These are phyloP conservation scores for Meloidogyne floridensis DNA, from an alignment of 1,140 invertebrate genomes.

Conservation along the genomic window DNA sequence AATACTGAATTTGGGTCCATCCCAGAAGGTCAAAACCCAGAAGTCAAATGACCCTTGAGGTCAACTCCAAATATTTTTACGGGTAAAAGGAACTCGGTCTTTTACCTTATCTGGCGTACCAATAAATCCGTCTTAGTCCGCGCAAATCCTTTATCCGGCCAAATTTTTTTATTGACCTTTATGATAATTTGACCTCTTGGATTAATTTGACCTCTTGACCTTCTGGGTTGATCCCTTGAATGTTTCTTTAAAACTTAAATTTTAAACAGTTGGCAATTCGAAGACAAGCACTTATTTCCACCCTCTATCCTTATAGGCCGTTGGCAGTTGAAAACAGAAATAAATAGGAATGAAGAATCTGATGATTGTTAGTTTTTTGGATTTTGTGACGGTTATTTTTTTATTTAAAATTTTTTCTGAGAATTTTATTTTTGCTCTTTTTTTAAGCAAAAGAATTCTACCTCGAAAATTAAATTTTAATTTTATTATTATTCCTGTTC, in stretches of 20 bases:
- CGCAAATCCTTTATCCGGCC: no score
- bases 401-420: not conserved
- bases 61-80: no score
- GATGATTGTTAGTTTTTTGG: not conserved
- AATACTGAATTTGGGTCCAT: no score
- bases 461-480: not conserved
- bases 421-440: not conserved
- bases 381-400: not conserved
- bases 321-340: constrained; percentile 11
- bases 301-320: constrained; percentile 17
- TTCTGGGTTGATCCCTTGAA: not conserved
- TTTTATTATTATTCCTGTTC: not conserved
- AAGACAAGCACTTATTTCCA: constrained; percentile 6
- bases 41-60: no score
- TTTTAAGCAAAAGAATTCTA: not conserved
- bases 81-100: no score
- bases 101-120: no score
- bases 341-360: no score
- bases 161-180: no score
- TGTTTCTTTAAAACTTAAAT: not conserved
- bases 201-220: no score
- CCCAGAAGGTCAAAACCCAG: no score
- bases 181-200: no score
- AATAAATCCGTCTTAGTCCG: no score
- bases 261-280: not conserved